Evolutionary conservation across 2,113 vertebrate genomes (phyloP), one percentile per base, ranked within the genome.

Genomic region (Salminus brasiliensis): DNA sequence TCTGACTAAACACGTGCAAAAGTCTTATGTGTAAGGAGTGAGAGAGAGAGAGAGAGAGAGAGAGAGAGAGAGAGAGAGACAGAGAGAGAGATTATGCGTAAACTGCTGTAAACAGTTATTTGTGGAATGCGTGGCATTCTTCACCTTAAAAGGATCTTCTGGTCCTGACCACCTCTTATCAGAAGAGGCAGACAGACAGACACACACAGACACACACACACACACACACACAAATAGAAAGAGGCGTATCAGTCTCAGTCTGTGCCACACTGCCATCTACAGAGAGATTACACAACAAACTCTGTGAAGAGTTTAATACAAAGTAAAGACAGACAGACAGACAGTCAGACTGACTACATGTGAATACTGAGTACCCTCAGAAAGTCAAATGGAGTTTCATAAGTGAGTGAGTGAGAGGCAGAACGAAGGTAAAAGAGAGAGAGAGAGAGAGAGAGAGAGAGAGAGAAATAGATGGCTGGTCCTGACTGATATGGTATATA

Each of bases 231-330:
- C 16, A 60, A 8, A 25, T 5, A 59, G 29, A 45, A 18, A 71
- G 45, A 55, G 53, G 62, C 5, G 34, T 11, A n/a, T n/a, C n/a
- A n/a, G n/a, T 23, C 52, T 11, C 15, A 23, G 21, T 67, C 59
- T 78, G 68, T 29, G 36, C 76, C 65, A 79, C 55, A 79, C 71
- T 79, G 76, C 81, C 76, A 74, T 74, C 71, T 79, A 69, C 71
- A 79, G 76, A 70, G 9, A 49, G 29, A 36, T 59, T 32, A 59
- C 5, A 39, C 21, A 57, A 32, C 23, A 68, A 68, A 23, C 25
- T 76, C 16, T 16, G 45, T 21, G 43, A 7, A 23, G 62, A 65
- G 49, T 53, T 53, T 8, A 43, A 74, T 11, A 45, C 0, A 45
- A 18, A 30, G 23, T 3, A 7, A 41, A 60, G 71, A 15, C 18